These are phyloP conservation scores for Sorex araneus DNA, from an alignment of 2,113 vertebrate genomes.

Conservation along the genomic window DNA sequence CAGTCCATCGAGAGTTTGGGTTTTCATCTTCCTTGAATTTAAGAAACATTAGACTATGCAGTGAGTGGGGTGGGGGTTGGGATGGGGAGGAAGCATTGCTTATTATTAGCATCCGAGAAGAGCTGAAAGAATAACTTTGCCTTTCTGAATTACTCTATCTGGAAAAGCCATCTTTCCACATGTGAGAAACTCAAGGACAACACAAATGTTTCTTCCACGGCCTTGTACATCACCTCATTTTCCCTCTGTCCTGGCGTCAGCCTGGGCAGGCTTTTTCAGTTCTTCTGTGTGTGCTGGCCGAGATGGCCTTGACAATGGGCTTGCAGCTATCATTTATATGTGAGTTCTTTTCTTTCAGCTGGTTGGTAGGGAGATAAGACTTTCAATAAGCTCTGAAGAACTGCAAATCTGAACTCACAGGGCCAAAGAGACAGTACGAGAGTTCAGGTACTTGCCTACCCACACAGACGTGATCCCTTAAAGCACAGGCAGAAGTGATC, in stretches of 20 bases:
- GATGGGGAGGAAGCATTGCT: not conserved
- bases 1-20: not conserved
- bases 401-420: no score
- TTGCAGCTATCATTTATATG: not conserved
- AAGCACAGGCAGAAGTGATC: no score
- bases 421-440: no score
- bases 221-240: not conserved
- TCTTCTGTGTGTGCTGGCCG: not conserved
- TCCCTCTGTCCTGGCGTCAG: not conserved
- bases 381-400: not conserved
- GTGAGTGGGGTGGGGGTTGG: no score
- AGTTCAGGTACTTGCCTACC: no score
- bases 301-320: not conserved
- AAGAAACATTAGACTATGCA: not conserved
- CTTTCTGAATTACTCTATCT: not conserved
- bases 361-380: not conserved
- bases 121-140: not conserved
- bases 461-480: no score
- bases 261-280: not conserved
- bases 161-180: not conserved
- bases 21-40: not conserved
- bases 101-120: not conserved
- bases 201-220: not conserved
- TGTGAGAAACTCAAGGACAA: not conserved
- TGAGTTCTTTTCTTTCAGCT: no score